phyloP scores from a whole-genome alignment of 2,797 vertebrate species.

The Tokudaia muenninki region DNA sequence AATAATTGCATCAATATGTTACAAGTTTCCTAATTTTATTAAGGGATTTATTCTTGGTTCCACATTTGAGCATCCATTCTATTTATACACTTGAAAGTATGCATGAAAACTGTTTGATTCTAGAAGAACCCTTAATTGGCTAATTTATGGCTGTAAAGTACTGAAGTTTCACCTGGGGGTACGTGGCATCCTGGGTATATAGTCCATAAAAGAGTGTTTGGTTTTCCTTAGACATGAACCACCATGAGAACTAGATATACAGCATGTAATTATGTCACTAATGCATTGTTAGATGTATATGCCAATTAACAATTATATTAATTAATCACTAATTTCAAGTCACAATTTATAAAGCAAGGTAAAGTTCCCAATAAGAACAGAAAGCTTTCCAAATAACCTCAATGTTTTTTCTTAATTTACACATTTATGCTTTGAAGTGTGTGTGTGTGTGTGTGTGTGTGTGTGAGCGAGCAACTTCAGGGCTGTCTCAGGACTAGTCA shows the following conservation, averaged over 20 bases:
- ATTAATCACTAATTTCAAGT: neutral
- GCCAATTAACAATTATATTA: neutral
- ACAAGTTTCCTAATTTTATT: slow-evolving; percentile 35
- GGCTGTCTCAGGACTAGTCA: neutral
- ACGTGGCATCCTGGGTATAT: accelerated
- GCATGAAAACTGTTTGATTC: neutral
- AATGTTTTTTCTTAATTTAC: slow-evolving; percentile 30
- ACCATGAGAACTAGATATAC: neutral
- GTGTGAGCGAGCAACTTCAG: neutral
- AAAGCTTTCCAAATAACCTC: neutral
- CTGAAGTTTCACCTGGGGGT: neutral
- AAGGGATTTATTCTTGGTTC: neutral
- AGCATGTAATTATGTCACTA: neutral
- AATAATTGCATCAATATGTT: slow-evolving; percentile 32
- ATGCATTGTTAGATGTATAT: neutral
- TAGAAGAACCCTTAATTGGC: neutral
- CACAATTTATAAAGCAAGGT: neutral
- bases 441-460: neutral
- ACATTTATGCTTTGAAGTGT: neutral
- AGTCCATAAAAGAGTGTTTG: neutral
- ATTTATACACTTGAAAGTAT: slow-evolving; percentile 13
- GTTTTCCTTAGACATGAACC: neutral
- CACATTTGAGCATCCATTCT: neutral
- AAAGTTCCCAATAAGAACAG: slow-evolving; percentile 2
- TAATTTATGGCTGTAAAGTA: neutral